A percentile compares a stretch with the other conserved stretches of the same genome.
phyloP scores from a whole-genome alignment of 2,113 vertebrate species.

The Axis porcinus region DNA sequence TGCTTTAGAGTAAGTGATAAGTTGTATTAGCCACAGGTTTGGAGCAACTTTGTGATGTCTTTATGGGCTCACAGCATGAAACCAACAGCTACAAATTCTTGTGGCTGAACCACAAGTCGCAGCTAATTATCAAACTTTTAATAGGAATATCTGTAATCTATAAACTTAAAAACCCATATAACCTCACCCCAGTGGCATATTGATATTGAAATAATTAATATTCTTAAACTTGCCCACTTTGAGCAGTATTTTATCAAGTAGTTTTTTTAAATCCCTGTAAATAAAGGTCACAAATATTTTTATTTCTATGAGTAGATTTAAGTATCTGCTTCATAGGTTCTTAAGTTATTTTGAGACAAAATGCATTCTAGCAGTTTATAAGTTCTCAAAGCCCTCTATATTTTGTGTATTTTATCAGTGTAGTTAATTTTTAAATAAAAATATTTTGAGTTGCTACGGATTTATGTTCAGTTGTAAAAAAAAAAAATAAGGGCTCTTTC shows the following conservation, averaged over 20 bases:
- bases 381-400: neutral
- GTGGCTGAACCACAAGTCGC: neutral
- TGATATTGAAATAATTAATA: neutral
- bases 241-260: neutral
- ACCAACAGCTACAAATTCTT: neutral
- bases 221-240: neutral
- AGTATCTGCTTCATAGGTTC: neutral
- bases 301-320: constrained; percentile 24
- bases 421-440: neutral
- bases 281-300: neutral
- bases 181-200: neutral
- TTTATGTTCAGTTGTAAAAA: neutral
- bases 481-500: neutral
- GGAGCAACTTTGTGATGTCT: neutral
- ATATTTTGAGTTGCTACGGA: neutral
- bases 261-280: neutral
- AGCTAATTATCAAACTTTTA: neutral
- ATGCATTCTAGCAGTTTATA: neutral
- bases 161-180: neutral
- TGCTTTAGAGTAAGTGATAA: neutral
- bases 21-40: neutral
- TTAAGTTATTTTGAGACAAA: constrained; percentile 3
- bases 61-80: neutral
- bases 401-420: neutral
- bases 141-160: neutral